phyloP scores from a whole-genome alignment of 53 echinoderm and acorn worm species.

The Paracentrotus lividus region DNA sequence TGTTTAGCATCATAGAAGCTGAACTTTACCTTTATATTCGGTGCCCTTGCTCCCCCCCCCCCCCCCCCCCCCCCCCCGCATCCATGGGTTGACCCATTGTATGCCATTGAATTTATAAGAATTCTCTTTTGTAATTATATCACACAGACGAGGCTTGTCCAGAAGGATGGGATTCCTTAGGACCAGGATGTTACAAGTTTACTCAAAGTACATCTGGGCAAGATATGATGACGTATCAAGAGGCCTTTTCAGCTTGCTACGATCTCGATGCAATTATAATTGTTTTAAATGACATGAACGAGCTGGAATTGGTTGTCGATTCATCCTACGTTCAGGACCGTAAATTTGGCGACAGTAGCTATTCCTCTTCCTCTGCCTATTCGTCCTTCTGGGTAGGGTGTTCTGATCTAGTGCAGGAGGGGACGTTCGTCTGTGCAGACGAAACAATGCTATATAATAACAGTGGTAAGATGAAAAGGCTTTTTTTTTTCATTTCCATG shows the following conservation, averaged over 20 bases:
- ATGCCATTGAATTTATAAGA: no score
- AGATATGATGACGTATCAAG: neutral
- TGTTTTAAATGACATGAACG: neutral
- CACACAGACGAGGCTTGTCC: neutral
- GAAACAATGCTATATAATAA: neutral
- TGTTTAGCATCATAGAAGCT: no score
- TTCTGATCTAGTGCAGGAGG: neutral
- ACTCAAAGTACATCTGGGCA: no score
- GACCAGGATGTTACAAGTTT: slow-evolving; percentile 1
- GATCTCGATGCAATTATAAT: neutral
- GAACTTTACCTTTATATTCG: no score
- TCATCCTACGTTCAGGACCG: neutral
- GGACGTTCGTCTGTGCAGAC: neutral
- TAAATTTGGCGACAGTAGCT: neutral
- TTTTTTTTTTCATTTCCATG: no score
- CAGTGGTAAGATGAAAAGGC: neutral
- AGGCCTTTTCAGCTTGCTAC: neutral
- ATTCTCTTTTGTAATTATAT: no score
- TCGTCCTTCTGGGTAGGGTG: neutral
- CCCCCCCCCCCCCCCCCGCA: no score
- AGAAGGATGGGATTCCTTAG: neutral
- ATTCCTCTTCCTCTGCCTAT: no score
- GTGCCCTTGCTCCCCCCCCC: no score
- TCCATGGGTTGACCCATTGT: no score
- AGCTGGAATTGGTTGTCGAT: neutral